Evolutionary conservation across 2,888 invertebrate genomes (phyloP), one percentile per base, ranked within the genome.

Genomic region (Allophyes oxyacanthae): DNA sequence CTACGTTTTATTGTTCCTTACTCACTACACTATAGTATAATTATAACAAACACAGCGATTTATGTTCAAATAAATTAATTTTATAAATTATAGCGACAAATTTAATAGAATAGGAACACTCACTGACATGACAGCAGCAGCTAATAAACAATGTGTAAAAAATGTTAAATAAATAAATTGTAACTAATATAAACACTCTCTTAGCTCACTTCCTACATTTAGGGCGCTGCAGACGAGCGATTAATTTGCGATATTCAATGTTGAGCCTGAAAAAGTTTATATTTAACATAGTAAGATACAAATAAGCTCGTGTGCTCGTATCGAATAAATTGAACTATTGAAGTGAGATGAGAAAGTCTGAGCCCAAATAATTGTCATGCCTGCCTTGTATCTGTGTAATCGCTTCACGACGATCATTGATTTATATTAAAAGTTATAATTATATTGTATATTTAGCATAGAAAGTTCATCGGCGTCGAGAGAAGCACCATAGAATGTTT

Each of bases 401-500:
- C 85, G 92, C 91, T 91, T 91, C 85, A 88, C 75, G 80, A 86
- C 70, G 78, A 74, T 84, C 85, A 89, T 20, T 86, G 78, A 88
- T 90, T 91, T 89, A 84, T 90, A 90, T 86, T 63, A 60, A 76
- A 57, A 59, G 50, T 66, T 82, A 84, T 84, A 81, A 83, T 86
- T 83, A 86, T 82, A 87, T 85, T 85, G 80, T 87, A 77, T 85
- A 88, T 86, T 85, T 88, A 88, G 90, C 93, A 93, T 92, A 88
- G 92, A 91, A 92, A 92, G 94, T 94, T 91, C 93, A 94, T 94
- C 94, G 94, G 94, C 92, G 69, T 84, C 83, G 85, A 88, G 86
- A 88, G 84, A 76, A 87, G 89, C 92, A 91, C 91, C 90, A 88
- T 89, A 90, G 86, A 85, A 89, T 85, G 88, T 88, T 91, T 72